Base-by-base conservation (phyloP, 92 coral and sea anemone genomes). In the Porites rus region DNA sequence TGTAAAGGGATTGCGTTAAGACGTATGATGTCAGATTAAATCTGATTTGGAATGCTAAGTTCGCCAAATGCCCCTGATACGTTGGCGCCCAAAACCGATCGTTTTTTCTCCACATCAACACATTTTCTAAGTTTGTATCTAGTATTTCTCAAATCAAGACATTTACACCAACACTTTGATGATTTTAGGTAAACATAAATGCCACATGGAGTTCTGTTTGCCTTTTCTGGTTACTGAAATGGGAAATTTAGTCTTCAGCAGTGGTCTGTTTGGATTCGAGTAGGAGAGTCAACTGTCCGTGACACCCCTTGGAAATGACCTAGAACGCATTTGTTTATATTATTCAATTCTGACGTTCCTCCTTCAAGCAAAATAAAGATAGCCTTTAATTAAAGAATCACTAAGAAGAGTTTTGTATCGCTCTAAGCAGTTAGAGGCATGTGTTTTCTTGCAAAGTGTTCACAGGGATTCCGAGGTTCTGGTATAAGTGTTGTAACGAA, bases 271-370 rank as follows among this genome's bases (percentile, higher is more conserved):
- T 67, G 68, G 84, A 68, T 80, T 60, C 10, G 52, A 8, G 54
- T 5, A 20, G 25, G 22, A 80, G 84, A 50, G 65, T 58, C 4
- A 10, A 25, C 6, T 3, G 22, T 67, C 73, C 84, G 84, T 80
- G 84, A 80, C 84, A 80, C 17, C 19, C 75, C 61, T 69, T 80
- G 84, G 84, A 80, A 69, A 80, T 80, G 75, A 68, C 65, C 66
- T 19, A 80, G 58, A 54, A 7, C 60, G 61, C 63, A 31, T 81
- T 91, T 87, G 91, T 91, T 91, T 91, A 91, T 91, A 87, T 76
- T n/a, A n/a, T n/a, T n/a, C n/a, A n/a, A n/a, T n/a, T n/a, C n/a
- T n/a, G n/a, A n/a, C n/a, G n/a, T n/a, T n/a, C n/a, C n/a, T n/a
- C n/a, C n/a, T n/a, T n/a, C n/a, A n/a, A n/a, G n/a, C n/a, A n/a